Conservation (phyloP, 2,888 invertebrate species). For the Gastracanthus pulcherrimus region DNA sequence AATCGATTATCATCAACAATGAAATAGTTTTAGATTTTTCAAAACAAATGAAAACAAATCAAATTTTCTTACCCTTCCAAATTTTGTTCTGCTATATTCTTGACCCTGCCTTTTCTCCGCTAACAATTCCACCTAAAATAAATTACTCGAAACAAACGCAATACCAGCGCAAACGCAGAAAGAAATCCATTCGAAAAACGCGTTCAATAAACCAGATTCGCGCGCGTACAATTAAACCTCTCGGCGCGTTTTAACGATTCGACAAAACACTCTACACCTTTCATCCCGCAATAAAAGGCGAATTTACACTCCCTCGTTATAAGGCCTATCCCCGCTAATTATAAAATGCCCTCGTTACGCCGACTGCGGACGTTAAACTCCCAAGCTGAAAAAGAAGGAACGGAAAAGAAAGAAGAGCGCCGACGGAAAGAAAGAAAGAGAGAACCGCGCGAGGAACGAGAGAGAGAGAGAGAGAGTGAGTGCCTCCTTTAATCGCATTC, state of each 20-base stretch:
- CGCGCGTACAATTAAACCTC: slow-evolving; percentile 4
- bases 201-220: slow-evolving; percentile 15
- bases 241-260: neutral
- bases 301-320: slow-evolving; percentile 38
- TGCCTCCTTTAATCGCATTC: slow-evolving; percentile 34
- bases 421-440: neutral
- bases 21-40: too few relatives aligned
- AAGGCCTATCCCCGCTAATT: slow-evolving; percentile 49
- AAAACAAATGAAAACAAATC: too few relatives aligned
- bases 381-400: neutral
- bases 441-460: neutral
- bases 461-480: neutral
- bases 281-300: slow-evolving; percentile 30
- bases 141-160: too few relatives aligned
- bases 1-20: too few relatives aligned
- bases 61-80: too few relatives aligned
- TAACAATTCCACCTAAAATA: too few relatives aligned
- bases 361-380: neutral
- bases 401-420: neutral
- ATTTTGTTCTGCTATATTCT: too few relatives aligned
- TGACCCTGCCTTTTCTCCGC: too few relatives aligned
- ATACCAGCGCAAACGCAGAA: too few relatives aligned
- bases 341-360: slow-evolving; percentile 37
- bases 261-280: neutral
- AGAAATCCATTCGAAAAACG: too few relatives aligned